Base-by-base conservation (phyloP, 2,113 vertebrate genomes). In the Rhipidura dahli region DNA sequence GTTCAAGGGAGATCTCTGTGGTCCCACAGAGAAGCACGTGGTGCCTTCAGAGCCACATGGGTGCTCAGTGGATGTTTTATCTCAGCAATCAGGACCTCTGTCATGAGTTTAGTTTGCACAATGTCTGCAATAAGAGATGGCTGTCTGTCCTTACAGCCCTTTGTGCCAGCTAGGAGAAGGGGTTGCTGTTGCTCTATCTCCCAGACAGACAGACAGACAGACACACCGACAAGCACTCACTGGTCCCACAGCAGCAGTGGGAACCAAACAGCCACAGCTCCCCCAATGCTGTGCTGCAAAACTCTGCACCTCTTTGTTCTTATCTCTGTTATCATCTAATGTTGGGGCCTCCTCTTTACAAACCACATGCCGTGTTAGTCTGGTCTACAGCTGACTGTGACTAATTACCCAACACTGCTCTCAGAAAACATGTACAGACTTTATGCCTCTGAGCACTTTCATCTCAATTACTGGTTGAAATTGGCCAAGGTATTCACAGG, bases 1-100 rank as follows among this genome's bases (percentile, higher is more conserved):
- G 1, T 3, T 19, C 44, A 26, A 3, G n/a, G 45, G 19, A 61
- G 40, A 66, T 7, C 50, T 35, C 31, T 8, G 22, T 33, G 56
- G 50, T 26, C 14, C 23, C 24, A 2, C 2, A 78, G 59, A 53
- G 4, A 10, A 70, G 69, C 69, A 28, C 0, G 0, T 2, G 1
- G 28, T 10, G 71, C 13, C 10, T 21, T 35, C 68, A 65, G 72
- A 80, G 31, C 40, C 68, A 47, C 45, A 5, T 0, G 37, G 37
- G 40, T 19, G 54, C 71, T 57, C 4, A 7, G 26, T 7, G 57
- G 42, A 4, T 16, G 15, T 39, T 73, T 73, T 17, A 66, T 15
- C 83, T 83, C 5, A 4, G 33, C 40, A 45, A 2, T 37, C 92
- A 89, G 76, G 40, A 76, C 26, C 30, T 72, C 68, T 87, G 68